Base-by-base conservation (phyloP, 2,888 invertebrate species). In the Trachelus stipa region DNA sequence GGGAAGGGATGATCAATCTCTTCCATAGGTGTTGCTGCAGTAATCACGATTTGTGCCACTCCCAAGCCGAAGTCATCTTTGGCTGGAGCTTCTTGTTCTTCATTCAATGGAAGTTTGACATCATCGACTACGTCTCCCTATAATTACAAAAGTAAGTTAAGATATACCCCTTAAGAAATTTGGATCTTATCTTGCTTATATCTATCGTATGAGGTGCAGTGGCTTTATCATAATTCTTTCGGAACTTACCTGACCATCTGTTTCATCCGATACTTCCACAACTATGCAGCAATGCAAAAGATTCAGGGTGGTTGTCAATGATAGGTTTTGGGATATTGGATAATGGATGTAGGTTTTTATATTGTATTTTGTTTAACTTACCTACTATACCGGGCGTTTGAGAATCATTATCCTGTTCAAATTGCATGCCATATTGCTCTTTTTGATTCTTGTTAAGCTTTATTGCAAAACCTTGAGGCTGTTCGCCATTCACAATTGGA, bases 11-110 rank as follows among this genome's bases (percentile, higher is more conserved):
- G 95, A 85, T 96, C 97, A 69, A 96, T 94, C 89, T 97, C 97
- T 92, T 98, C 98, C 96, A 97, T 97, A 73, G 98, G 98, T 73
- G 98, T 98, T 83, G 98, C 98, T 77, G 97, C 97, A 74, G 98
- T 98, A 91, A 98, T 97, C 79, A 97, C 97, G 86, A 98, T 98
- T 92, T 97, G 96, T 76, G 97, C 97, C 85, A 97, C 97, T 81
- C 96, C 96, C 82, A 97, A 93, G 85, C 96, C 96, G 85, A 94
- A 93, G 84, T 95, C 94, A 84, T 94, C 93, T 80, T 88, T 74
- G 12, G 71, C 71, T 3, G 74, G 68, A 11, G 81, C 77, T 73
- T 81, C 82, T n/a, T 84, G 81, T 35, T 75, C 81, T 69, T 81
- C 78, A 34, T 73, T 78, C 76, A 83, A 83, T 68, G 81, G 78